Percentiles rank a stretch among this genome's conserved stretches.
These are phyloP conservation scores for Drosophila greeni DNA, from an alignment of 2,888 invertebrate species.

Conservation along the genomic window DNA sequence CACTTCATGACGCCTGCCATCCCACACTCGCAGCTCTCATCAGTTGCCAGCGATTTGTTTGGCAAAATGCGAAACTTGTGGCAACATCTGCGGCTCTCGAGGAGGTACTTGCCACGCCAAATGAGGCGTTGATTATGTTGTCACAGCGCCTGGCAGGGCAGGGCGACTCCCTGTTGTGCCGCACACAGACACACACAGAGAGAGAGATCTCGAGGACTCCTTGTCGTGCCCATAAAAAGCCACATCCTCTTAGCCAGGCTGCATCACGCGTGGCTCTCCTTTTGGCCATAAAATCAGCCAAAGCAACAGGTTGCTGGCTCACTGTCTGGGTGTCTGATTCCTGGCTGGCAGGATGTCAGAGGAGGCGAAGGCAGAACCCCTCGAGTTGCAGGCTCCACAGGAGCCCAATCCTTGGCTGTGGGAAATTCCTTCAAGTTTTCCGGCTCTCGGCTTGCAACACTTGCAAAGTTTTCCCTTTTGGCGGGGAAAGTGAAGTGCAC, in stretches of 20 bases:
- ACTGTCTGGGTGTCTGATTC: conserved; percentile 2
- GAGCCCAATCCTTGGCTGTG: conserved; percentile 20
- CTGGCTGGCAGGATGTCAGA: conserved; percentile 1
- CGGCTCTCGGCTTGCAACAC: conserved; percentile 50
- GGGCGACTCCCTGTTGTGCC: conserved; percentile 33
- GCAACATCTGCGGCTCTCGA: conserved; percentile 19
- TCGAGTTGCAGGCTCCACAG: conserved; percentile 3
- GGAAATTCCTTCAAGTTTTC: conserved; percentile 55
- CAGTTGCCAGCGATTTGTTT: conserved; percentile 27
- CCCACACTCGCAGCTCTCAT: conserved; percentile 5
- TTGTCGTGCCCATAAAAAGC: conserved; percentile 57
- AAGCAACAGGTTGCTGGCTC: conserved; percentile 20
- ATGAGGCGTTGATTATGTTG: conserved; percentile 70
- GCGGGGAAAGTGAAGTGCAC: conserved; percentile 60
- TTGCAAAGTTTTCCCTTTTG: conserved; percentile 56
- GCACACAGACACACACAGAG: conserved; percentile 17
- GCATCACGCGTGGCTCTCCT: conserved; percentile 34
- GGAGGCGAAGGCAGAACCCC: background rate
- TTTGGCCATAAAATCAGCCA: conserved; percentile 30
- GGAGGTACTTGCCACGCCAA: conserved; percentile 40
- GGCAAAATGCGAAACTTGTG: conserved; percentile 30
- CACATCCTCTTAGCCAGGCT: conserved; percentile 30
- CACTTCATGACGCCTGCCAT: conserved; percentile 12
- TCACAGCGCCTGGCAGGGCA: conserved; percentile 39
- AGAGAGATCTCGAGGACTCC: conserved; percentile 42